Base-by-base conservation (phyloP, 2,888 invertebrate genomes). In the Agriopis leucophaearia region DNA sequence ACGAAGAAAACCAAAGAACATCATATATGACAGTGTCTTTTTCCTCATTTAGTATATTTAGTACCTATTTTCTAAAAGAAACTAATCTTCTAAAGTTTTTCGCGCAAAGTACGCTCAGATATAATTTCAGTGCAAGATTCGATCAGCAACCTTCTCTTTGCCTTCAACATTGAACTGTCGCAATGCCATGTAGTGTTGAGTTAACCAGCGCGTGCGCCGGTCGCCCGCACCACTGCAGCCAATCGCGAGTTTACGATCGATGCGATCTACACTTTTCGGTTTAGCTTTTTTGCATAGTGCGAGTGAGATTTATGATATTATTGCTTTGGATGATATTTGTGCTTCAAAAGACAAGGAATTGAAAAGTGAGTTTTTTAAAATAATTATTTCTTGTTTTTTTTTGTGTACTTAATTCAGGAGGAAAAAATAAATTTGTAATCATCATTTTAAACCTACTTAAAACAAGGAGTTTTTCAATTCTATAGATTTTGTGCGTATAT, bases 141-240 rank as follows among this genome's bases (percentile, higher is more conserved):
- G 18, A 35, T 47, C 18, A 52, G 8, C 51, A 62, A 65, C 69
- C 58, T 69, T 69, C 69, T 62, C 65, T 69, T 69, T 59, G 54
- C 65, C 54, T 64, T 67, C 66, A 45, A 48, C 55, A 59, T 62
- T 66, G 69, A 60, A 55, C 42, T 50, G 61, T 52, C 1, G 45
- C 15, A 27, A 36, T 47, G 45, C 15, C n/a, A 36, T 47, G 57
- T 51, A 78, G 78, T 78, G 57, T 56, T 56, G 47, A 63, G 45
- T 45, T 15, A 38, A 64, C 18, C 16, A 67, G 78, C 76, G 78
- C 76, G 51, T 27, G 74, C 78, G 78, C 72, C 57, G 75, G 76
- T 69, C 71, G 78, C 62, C 52, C 56, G 68, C 61, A 13, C n/a
- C 59, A 50, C 18, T 18, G n/a, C 40, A 38, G 6, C 58, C 16